Evolutionary conservation across 2,888 invertebrate genomes (phyloP).

Genomic region (Eupelmus urozonus): DNA sequence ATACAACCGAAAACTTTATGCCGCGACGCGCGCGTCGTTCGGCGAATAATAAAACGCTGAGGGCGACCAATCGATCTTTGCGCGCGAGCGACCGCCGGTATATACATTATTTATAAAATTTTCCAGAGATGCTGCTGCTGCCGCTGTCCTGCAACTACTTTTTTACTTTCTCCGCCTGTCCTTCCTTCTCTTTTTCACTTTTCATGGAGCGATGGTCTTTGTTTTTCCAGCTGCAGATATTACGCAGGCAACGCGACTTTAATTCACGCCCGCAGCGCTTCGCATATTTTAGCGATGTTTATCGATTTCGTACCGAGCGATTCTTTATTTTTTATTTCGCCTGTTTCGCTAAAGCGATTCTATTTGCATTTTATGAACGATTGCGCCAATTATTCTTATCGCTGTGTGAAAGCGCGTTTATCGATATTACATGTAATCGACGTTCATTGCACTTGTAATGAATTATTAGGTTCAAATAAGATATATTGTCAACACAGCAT

Average conservation of each 20-base stretch:
- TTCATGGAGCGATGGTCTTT: neutral
- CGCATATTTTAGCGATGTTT: conserved; percentile 35
- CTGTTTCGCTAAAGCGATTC: neutral
- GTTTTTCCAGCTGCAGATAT: neutral
- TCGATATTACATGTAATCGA: neutral
- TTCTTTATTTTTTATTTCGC: neutral
- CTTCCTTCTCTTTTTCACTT: neutral
- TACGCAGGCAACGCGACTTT: conserved; percentile 11
- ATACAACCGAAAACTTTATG: conserved; percentile 18
- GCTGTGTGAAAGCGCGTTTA: neutral
- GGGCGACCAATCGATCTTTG: conserved; percentile 14
- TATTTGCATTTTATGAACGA: conserved; percentile 35
- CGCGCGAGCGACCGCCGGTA: conserved; percentile 10
- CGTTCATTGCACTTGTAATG: too few species aligned
- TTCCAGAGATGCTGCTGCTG: conserved; percentile 3
- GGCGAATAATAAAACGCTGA: neutral
- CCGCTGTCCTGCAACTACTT: neutral
- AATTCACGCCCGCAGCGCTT: conserved; percentile 13
- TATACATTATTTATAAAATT: conserved; percentile 44
- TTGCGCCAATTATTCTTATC: too few species aligned
- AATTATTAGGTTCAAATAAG: too few species aligned
- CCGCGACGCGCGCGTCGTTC: conserved; percentile 5
- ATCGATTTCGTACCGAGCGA: neutral
- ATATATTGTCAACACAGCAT: too few species aligned
- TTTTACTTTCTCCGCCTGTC: neutral